phyloP scores from a whole-genome alignment of 1,140 invertebrate genomes.

The Ptiloglossa arizonensis region DNA sequence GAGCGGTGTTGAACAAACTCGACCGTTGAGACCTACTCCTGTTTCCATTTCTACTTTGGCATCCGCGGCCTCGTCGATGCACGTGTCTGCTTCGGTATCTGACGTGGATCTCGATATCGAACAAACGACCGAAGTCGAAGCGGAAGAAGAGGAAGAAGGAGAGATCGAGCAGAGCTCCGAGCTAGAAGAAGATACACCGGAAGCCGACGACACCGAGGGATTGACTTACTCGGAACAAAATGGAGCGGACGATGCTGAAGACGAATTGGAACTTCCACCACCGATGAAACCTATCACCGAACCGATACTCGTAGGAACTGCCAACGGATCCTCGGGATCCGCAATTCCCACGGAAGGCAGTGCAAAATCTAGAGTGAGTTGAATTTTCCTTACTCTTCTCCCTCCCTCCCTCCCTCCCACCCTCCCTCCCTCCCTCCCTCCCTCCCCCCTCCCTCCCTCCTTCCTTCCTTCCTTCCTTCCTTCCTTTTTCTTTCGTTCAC shows the following conservation, averaged over 20 bases:
- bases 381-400: neutral
- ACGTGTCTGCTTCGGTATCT: neutral
- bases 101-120: slow-evolving; percentile 18
- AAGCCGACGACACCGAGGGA: slow-evolving; percentile 73
- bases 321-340: slow-evolving; percentile 83
- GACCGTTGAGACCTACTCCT: slow-evolving; percentile 65
- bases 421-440: neutral
- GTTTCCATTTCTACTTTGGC: slow-evolving; percentile 54
- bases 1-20: slow-evolving; percentile 49
- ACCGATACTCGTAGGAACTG: slow-evolving; percentile 83
- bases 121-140: slow-evolving; percentile 31
- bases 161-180: slow-evolving; percentile 69
- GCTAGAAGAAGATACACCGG: slow-evolving; percentile 61
- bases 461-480: no score
- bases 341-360: slow-evolving; percentile 85
- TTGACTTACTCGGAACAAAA: slow-evolving; percentile 81
- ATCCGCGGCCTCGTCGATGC: slow-evolving; percentile 27
- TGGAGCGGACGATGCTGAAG: slow-evolving; percentile 89
- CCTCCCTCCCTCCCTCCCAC: neutral
- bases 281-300: slow-evolving; percentile 97
- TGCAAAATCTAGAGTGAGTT: slow-evolving; percentile 85
- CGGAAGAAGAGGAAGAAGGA: slow-evolving; percentile 59
- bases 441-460: neutral
- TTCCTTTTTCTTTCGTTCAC: no score
- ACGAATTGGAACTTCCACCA: slow-evolving; percentile 93